These are phyloP conservation scores for Tenualosa ilisha DNA, from an alignment of 2,797 vertebrate species.

Conservation along the genomic window DNA sequence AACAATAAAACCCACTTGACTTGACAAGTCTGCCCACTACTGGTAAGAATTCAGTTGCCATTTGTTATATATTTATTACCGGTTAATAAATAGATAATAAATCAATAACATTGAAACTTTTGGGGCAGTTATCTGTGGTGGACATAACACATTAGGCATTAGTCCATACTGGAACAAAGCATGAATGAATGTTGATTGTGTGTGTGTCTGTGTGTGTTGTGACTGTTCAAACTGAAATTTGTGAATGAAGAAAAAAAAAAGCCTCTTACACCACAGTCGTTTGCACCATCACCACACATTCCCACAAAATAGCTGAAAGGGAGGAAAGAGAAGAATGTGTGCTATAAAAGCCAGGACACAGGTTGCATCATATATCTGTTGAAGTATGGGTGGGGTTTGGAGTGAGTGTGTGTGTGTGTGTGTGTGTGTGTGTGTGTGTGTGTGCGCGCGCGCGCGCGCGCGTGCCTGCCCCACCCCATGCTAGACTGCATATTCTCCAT, in stretches of 20 bases:
- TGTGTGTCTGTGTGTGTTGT: not conserved
- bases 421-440: not conserved
- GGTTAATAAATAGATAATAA: not conserved
- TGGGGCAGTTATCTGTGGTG: not conserved
- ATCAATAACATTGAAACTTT: too few species aligned
- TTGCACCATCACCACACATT: slow-evolving; percentile 98
- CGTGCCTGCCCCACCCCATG: not conserved
- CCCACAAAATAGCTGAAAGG: slow-evolving; percentile 90
- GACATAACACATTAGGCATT: not conserved
- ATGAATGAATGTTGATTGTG: not conserved
- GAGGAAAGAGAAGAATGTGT: not conserved
- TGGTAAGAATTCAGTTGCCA: not conserved
- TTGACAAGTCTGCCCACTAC: not conserved
- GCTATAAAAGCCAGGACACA: not conserved
- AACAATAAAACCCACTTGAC: not conserved
- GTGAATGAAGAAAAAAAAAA: not conserved
- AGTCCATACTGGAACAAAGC: not conserved
- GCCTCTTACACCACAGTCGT: slow-evolving; percentile 93
- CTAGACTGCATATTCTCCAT: not conserved
- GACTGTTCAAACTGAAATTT: not conserved
- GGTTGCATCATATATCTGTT: not conserved
- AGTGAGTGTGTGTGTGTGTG: not conserved
- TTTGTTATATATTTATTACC: not conserved
- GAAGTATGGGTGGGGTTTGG: not conserved
- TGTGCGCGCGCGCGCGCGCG: too few species aligned